Conservation (phyloP, 1,140 invertebrate genomes). For the Orussus abietinus region DNA sequence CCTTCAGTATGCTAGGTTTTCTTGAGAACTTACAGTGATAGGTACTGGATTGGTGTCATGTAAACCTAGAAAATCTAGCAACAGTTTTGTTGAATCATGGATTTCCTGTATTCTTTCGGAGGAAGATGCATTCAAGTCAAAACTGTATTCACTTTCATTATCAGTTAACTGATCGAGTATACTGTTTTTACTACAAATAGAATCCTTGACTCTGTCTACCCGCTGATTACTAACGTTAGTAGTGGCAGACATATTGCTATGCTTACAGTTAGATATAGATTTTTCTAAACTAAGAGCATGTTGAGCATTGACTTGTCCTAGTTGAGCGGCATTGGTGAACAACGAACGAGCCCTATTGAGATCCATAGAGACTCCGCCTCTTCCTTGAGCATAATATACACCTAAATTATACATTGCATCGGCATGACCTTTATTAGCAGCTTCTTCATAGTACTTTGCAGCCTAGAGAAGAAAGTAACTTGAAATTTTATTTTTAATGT, state of each 20-base stretch:
- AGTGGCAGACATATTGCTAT: too few relatives aligned
- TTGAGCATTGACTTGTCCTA: conserved; percentile 58
- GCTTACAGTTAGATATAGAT: too few relatives aligned
- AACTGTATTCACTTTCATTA: conserved; percentile 7
- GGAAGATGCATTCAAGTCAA: not conserved
- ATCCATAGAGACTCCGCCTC: conserved; percentile 54
- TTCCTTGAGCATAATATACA: conserved; percentile 61
- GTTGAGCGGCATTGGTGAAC: conserved; percentile 56
- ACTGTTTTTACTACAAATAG: too few relatives aligned
- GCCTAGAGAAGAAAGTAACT: conserved; percentile 48
- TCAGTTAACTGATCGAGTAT: conserved; percentile 17
- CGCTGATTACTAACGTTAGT: too few relatives aligned
- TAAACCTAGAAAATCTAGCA: conserved; percentile 31
- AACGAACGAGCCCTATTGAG: conserved; percentile 49
- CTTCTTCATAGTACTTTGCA: conserved; percentile 57
- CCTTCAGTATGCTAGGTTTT: too few relatives aligned
- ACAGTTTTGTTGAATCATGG: conserved; percentile 26
- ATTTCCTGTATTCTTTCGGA: too few relatives aligned
- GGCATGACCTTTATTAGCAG: conserved; percentile 57
- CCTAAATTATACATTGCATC: conserved; percentile 63
- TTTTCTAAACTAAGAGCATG: conserved; percentile 48
- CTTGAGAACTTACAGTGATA: conserved; percentile 10
- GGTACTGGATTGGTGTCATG: conserved; percentile 17
- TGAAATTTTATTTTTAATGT: conserved; percentile 3
- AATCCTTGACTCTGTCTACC: too few relatives aligned